phyloP scores from a whole-genome alignment of 2,888 invertebrate species.

The Branchinecta sandiegonensis region DNA sequence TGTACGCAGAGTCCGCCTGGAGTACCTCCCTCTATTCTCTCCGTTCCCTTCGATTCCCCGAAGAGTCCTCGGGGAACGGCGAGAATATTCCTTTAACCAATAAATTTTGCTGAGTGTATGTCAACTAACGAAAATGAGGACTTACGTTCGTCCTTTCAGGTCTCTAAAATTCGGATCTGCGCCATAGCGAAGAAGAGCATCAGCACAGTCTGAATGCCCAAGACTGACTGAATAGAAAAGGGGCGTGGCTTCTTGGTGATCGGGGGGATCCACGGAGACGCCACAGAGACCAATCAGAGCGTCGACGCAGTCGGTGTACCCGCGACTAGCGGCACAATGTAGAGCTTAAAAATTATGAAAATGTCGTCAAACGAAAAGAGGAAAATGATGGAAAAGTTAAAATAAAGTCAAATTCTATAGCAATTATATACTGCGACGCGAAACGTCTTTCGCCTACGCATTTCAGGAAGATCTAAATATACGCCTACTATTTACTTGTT shows the following conservation, averaged over 20 bases:
- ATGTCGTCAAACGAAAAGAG: no score
- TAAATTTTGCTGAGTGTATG: not conserved
- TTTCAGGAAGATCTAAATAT: no score
- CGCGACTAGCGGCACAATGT: conserved; percentile 92
- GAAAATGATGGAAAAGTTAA: no score
- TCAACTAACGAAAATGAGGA: conserved; percentile 18
- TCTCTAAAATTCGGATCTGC: conserved; percentile 87
- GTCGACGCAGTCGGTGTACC: conserved; percentile 81
- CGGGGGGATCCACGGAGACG: conserved; percentile 71
- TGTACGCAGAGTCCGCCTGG: no score
- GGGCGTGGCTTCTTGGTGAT: conserved; percentile 88
- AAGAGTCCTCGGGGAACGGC: no score
- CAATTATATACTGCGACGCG: no score
- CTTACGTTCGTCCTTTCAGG: conserved; percentile 67
- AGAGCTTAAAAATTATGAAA: conserved; percentile 43
- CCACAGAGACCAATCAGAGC: conserved; percentile 73
- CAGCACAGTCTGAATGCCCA: conserved; percentile 86
- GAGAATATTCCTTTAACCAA: no score
- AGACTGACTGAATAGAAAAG: conserved; percentile 91
- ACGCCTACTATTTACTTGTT: no score
- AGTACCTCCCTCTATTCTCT: no score
- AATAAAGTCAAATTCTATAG: no score
- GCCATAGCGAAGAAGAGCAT: conserved; percentile 69
- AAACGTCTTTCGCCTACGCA: no score
- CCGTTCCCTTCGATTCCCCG: no score